Base-by-base conservation (phyloP, 2,113 vertebrate genomes). In the Megalops atlanticus region DNA sequence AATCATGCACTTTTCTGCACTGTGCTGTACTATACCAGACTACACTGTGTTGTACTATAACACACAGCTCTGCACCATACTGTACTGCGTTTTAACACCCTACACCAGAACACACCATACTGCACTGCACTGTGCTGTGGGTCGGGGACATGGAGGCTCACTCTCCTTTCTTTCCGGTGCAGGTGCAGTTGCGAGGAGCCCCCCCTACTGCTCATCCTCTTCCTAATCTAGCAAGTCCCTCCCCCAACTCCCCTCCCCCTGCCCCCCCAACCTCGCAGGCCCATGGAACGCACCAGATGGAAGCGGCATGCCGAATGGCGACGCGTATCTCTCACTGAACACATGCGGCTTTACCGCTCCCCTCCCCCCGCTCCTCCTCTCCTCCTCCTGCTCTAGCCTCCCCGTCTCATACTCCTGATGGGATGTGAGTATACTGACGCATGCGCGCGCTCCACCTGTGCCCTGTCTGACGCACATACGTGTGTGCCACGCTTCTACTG, bases 111-210 rank as follows among this genome's bases (percentile, higher is more conserved):
- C n/a, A n/a, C 27, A 14, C 76, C 68, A 80, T 14, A n/a, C 8
- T 76, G 72, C 16, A 15, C 39, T 38, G 24, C 18, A 39, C 64
- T 39, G 12, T 73, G n/a, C n/a, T n/a, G n/a, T n/a, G n/a, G n/a
- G n/a, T n/a, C n/a, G n/a, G n/a, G n/a, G 24, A 11, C 58, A 31
- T 24, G 11, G 10, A 24, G n/a, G 86, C 85, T 92, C 85, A 90
- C 76, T 87, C 87, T 93, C 82, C 90, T 78, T 89, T 87, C 80
- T 71, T 73, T 84, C 78, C 86, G 90, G 87, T 89, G 86, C 92
- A 93, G 89, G 91, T 94, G 86, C 92, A 93, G 89, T 90, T 94
- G 86, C 76, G 88, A 93, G 70, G 91, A 94, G 76, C 89, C 81
- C 80, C 80, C 90, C 47, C 84, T 91, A 71, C 90, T 92, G 88